Evolutionary conservation across 1,140 invertebrate genomes (phyloP).

Genomic region (Scaptodrosophila lebanonensis): DNA sequence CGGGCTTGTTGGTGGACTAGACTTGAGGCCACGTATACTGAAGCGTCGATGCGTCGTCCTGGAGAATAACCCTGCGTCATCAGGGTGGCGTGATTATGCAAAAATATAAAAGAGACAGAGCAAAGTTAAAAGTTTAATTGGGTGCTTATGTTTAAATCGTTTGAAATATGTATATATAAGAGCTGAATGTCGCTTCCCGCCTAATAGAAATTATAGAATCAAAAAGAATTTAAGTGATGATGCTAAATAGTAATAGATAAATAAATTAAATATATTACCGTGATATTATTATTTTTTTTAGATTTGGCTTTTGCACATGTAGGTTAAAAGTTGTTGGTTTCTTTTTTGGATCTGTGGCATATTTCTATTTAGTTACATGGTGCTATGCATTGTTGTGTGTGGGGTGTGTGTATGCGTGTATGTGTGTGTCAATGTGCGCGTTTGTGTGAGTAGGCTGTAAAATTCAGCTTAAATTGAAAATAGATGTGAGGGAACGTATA

Average conservation of each 20-base stretch:
- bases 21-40: constrained; percentile 46
- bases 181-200: too few relatives aligned
- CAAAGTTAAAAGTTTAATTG: constrained; percentile 34
- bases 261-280: constrained; percentile 48
- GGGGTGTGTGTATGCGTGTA: constrained; percentile 8
- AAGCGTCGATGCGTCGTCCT: constrained; percentile 28
- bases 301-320: background rate
- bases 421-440: constrained; percentile 16
- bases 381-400: constrained; percentile 6
- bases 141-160: background rate
- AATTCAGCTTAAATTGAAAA: constrained; percentile 53
- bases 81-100: constrained; percentile 36
- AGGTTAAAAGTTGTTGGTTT: constrained; percentile 44
- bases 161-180: background rate
- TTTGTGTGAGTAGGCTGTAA: constrained; percentile 52
- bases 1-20: constrained; percentile 63
- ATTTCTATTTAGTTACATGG: background rate
- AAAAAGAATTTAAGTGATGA: constrained; percentile 51
- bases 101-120: constrained; percentile 31
- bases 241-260: constrained; percentile 29
- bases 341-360: constrained; percentile 7
- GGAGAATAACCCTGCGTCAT: constrained; percentile 15
- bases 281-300: constrained; percentile 40
- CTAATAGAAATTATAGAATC: constrained; percentile 42
- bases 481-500: too few relatives aligned